phyloP scores from a whole-genome alignment of 2,888 invertebrate species.

The Hyppa rectilinea region DNA sequence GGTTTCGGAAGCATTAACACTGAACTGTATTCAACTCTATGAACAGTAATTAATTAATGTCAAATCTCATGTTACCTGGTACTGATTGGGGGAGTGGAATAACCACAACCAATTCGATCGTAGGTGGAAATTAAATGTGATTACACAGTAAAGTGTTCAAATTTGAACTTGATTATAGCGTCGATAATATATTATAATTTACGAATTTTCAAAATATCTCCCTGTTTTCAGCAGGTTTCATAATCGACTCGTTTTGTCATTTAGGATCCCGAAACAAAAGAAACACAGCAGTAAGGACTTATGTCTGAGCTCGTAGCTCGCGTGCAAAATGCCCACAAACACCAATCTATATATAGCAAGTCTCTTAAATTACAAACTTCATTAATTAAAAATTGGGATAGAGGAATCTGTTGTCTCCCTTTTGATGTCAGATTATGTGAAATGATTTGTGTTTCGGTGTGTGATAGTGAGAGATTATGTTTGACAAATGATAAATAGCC shows the following conservation, averaged over 20 bases:
- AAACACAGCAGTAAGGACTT: not conserved
- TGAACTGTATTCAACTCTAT: not conserved
- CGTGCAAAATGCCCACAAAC: not conserved
- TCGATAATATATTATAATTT: too few relatives aligned
- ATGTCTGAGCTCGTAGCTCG: too few relatives aligned
- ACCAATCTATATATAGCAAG: not conserved
- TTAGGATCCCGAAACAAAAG: not conserved
- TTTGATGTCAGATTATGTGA: slow-evolving; percentile 15
- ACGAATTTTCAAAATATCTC: not conserved
- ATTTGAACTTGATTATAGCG: not conserved
- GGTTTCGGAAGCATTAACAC: not conserved
- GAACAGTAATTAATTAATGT: slow-evolving; percentile 11
- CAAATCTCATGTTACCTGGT: not conserved
- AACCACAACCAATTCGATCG: not conserved
- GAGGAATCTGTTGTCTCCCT: not conserved
- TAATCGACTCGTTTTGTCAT: not conserved
- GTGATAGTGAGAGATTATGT: slow-evolving; percentile 37
- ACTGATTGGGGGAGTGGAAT: not conserved
- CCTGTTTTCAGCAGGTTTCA: not conserved
- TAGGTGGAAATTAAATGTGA: slow-evolving; percentile 11
- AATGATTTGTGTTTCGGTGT: slow-evolving; percentile 41
- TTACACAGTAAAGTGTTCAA: not conserved
- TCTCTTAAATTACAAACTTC: slow-evolving; percentile 11
- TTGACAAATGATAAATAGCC: slow-evolving; percentile 52
- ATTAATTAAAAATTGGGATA: slow-evolving; percentile 10